phyloP scores from a whole-genome alignment of 53 echinoderm and acorn worm species.

The Mesocentrotus franciscanus region DNA sequence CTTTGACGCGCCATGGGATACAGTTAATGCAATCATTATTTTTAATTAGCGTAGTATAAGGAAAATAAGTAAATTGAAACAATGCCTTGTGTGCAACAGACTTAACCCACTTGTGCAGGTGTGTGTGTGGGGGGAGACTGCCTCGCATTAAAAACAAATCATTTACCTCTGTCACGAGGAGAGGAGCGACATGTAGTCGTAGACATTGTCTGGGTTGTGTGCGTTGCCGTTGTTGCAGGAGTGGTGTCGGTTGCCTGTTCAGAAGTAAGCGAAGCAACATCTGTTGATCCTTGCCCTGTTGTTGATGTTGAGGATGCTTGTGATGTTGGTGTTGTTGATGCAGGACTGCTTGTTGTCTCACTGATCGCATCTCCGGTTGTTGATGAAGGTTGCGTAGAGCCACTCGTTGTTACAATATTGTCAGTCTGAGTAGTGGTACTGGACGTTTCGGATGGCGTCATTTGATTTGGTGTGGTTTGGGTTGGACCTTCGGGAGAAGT shows the following conservation, averaged over 20 bases:
- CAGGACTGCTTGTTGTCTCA: not conserved
- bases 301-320: not conserved
- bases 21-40: too few species aligned
- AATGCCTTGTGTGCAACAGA: too few species aligned
- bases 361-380: not conserved
- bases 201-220: not conserved
- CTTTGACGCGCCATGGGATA: too few species aligned
- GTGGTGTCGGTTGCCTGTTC: not conserved
- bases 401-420: not conserved
- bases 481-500: not conserved
- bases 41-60: too few species aligned
- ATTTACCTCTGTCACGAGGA: not conserved
- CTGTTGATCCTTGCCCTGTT: not conserved
- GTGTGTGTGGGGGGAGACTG: too few species aligned
- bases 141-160: not conserved
- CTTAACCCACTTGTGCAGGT: too few species aligned
- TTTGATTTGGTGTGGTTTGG: not conserved
- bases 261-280: not conserved
- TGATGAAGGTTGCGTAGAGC: not conserved
- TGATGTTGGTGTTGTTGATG: not conserved
- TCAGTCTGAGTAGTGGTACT: not conserved
- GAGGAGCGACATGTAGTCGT: not conserved
- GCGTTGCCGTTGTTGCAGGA: not conserved
- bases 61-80: too few species aligned
- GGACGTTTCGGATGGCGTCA: not conserved